These are phyloP conservation scores for Penaeus chinensis DNA, from an alignment of 1,140 invertebrate genomes.

Conservation along the genomic window DNA sequence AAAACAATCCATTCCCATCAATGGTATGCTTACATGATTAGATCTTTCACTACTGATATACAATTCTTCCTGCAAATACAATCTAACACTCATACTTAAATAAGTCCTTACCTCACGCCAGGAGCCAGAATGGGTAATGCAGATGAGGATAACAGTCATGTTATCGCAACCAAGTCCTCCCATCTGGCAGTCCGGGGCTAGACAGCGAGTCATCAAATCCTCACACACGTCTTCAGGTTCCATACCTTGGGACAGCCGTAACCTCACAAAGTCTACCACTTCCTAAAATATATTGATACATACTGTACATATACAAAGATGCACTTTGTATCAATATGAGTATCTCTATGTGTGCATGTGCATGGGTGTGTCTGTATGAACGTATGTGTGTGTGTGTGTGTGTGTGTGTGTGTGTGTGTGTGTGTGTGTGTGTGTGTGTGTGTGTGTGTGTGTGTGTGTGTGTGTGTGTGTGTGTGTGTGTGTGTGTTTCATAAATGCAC, in stretches of 20 bases:
- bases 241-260: slow-evolving; percentile 81
- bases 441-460: no score
- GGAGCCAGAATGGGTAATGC: slow-evolving; percentile 81
- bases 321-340: no score
- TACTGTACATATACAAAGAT: background rate
- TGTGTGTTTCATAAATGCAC: no score
- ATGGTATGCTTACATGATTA: no score
- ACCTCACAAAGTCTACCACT: slow-evolving; percentile 90
- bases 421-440: no score
- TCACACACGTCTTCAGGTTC: slow-evolving; percentile 97
- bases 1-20: no score
- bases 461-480: no score
- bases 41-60: background rate
- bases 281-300: slow-evolving; percentile 73
- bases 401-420: no score
- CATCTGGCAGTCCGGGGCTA: slow-evolving; percentile 96
- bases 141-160: slow-evolving; percentile 94
- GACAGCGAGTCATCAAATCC: slow-evolving; percentile 90
- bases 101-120: slow-evolving; percentile 71
- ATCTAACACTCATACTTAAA: background rate
- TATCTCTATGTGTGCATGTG: no score
- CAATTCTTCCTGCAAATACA: background rate
- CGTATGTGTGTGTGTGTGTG: no score
- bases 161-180: slow-evolving; percentile 98
- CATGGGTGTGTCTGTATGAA: no score